Base-by-base conservation (phyloP, 2,888 invertebrate species). In the Lasioglossum morio region DNA sequence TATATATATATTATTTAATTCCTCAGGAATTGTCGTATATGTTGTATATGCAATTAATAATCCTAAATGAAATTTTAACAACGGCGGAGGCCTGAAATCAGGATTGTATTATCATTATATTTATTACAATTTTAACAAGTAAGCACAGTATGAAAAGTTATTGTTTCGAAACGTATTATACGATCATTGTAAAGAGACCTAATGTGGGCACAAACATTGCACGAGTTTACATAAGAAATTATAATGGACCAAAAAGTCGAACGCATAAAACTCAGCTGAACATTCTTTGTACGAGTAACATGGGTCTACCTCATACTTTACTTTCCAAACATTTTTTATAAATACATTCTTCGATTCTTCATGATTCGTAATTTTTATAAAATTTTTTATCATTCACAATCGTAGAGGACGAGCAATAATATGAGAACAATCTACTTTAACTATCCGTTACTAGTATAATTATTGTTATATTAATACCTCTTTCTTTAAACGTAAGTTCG, bases 161-260 rank as follows among this genome's bases (percentile, higher is more conserved):
- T 79, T 77, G 57, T 46, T 74, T 85, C 27, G 46, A 85, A 72
- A 77, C 40, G 43, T 72, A 80, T 84, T 85, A 91, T 72, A 75
- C 87, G 79, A 84, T 86, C 84, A 82, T 83, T 80, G 84, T 86
- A 85, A 88, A 88, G 86, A 86, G 40, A 90, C 85, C 77, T 46
- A 79, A 79, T 87, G 79, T 86, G 88, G 92, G 91, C 91, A 92
- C 92, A 93, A 92, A 91, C 81, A 77, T 88, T 88, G 82, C 81
- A 89, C 79, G 81, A 85, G 73, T 88, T 78, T 88, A 76, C 79
- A 81, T 60, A 79, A 66, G 43, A 83, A 81, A 79, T 60, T 82
- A 84, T 72, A 82, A 88, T 85, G 91, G 92, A 93, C 90, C 90
- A 93, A 91, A 53, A 84, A 90, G 82, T 73, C 57, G 84, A 79